These are phyloP conservation scores for Tragelaphus scriptus DNA, from an alignment of 2,113 vertebrate genomes.

Conservation along the genomic window DNA sequence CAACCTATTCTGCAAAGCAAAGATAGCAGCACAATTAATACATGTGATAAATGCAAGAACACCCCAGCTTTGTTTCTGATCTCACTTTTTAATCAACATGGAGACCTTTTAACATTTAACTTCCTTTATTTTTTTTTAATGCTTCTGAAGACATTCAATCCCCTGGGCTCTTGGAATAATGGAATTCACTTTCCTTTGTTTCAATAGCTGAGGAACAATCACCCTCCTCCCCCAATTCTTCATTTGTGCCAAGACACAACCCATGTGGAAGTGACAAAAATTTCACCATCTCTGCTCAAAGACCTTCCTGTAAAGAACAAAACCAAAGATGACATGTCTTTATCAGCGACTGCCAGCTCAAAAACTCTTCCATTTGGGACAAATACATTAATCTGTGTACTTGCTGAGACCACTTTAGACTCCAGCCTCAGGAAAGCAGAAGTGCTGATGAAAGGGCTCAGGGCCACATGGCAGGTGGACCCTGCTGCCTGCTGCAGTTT, in stretches of 20 bases:
- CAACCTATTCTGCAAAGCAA: conserved; percentile 64
- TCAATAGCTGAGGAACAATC: not conserved
- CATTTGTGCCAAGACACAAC: conserved; percentile 43
- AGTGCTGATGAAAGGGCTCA: conserved; percentile 46
- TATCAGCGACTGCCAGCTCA: conserved; percentile 68
- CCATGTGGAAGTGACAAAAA: conserved; percentile 60
- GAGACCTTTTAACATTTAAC: conserved; percentile 43
- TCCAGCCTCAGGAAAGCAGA: conserved; percentile 58
- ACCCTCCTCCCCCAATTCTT: not conserved
- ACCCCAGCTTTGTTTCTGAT: conserved; percentile 64
- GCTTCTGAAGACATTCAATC: conserved; percentile 47
- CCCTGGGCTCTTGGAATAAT: conserved; percentile 54
- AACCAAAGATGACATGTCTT: conserved; percentile 62
- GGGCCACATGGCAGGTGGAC: not conserved
- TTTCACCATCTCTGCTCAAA: not conserved
- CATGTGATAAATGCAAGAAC: conserved; percentile 64
- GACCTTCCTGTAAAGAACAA: conserved; percentile 46
- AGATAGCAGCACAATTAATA: conserved; percentile 75
- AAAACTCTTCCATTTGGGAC: conserved; percentile 22
- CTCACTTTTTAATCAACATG: conserved; percentile 53
- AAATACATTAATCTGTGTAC: conserved; percentile 21
- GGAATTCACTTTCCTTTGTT: conserved; percentile 53
- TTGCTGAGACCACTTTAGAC: conserved; percentile 47
- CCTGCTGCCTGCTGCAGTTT: conserved; percentile 44
- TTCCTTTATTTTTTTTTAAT: conserved; percentile 35